Evolutionary conservation across 2,797 vertebrate genomes (phyloP), one percentile per base, ranked within the genome.

Genomic region (Rhadinocentrus ornatus): DNA sequence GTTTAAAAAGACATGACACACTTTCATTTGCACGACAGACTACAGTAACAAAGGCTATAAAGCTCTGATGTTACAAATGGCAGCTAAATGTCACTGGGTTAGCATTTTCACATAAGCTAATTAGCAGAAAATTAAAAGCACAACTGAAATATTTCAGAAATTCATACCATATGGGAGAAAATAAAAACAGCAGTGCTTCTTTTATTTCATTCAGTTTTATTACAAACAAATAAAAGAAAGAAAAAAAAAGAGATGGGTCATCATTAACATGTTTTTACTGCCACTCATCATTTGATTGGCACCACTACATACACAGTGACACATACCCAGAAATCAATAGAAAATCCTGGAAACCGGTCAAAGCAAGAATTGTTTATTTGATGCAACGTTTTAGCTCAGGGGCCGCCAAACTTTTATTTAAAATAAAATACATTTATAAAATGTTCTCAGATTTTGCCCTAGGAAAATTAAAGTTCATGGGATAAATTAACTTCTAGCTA

Each of bases 161-260:
- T 3, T 6, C 7, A 24, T 24, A 12, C 35, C 53, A 56, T 44
- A 20, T 44, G 12, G 16, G 44, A 29, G 11, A 34, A 54, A 66
- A 66, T 20, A 31, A 39, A 15, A 11, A 46, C 75, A 67, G 57
- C 60, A 50, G 26, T 4, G 37, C 10, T 2, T 35, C 5, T 6
- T 52, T 35, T 63, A 85, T 91, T 92, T 93, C 84, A 88, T 92
- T 94, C 79, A 78, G 77, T 94, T 95, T 95, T 95, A 95, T 95
- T 95, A 95, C 91, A 95, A 95, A 95, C 91, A 91, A 94, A 93
- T 88, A 37, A 68, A 64, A 66, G 35, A 44, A 82, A 88, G 67
- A 60, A 83, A 79, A 84, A 81, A 76, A 86, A 77, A 75, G 80
- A 91, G 90, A 91, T 90, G 91, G 73, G 81, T 93, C 89, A 91